Evolutionary conservation across 1,140 invertebrate genomes (phyloP).

Genomic region (Drosophila pandora): DNA sequence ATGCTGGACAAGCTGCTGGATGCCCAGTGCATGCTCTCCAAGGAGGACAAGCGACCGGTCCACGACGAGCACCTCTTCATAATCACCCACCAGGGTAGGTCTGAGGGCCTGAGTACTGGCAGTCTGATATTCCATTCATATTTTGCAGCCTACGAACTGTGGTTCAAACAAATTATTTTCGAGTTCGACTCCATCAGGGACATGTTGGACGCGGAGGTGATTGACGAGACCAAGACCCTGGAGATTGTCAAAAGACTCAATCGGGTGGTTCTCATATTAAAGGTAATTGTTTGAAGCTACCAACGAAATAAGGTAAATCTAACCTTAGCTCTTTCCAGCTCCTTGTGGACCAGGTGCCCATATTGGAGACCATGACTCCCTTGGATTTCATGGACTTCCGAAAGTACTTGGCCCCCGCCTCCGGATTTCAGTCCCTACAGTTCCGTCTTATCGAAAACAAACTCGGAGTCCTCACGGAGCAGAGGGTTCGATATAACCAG

Average conservation of each 20-base stretch:
- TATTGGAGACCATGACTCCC: conserved; percentile 99
- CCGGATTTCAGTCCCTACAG: conserved; percentile 98
- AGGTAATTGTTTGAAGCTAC: conserved; percentile 87
- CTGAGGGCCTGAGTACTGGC: accelerated
- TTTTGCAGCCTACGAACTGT: conserved; percentile 96
- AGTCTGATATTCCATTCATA: not conserved
- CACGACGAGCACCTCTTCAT: conserved; percentile 99
- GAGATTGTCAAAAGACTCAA: conserved; percentile 96
- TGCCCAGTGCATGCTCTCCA: conserved; percentile 93
- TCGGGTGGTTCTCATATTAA: conserved; percentile 96
- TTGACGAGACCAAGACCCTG: conserved; percentile 96
- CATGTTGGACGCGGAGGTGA: conserved; percentile 90
- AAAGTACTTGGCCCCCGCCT: conserved; percentile 95
- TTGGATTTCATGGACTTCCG: conserved; percentile 99
- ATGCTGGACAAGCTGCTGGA: conserved; percentile 95
- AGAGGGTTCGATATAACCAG: conserved; percentile 96
- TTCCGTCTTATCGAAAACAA: conserved; percentile 99
- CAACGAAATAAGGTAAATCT: not conserved
- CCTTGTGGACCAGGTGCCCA: conserved; percentile 97
- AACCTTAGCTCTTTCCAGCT: conserved; percentile 86
- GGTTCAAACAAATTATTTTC: conserved; percentile 99
- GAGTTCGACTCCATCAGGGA: conserved; percentile 96
- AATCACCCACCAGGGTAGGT: conserved; percentile 96
- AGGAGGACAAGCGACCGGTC: conserved; percentile 88
- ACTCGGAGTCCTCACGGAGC: conserved; percentile 94